A percentile compares a stretch with the other conserved stretches of the same genome.
phyloP scores from a whole-genome alignment of 1,140 invertebrate species.

The Hyposmocoma kahamanoa region DNA sequence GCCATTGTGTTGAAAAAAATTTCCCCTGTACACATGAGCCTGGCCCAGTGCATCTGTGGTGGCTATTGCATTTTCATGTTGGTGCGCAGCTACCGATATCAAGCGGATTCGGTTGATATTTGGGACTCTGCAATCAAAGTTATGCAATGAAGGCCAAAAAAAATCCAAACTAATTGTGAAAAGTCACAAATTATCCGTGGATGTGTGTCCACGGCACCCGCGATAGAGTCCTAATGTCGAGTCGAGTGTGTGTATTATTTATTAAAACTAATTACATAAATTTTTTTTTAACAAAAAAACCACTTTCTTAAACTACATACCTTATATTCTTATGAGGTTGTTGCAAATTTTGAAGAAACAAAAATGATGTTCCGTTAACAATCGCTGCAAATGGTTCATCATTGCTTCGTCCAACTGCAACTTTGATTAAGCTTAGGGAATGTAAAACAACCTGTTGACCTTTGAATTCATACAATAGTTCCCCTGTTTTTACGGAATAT shows the following conservation, averaged over 20 bases:
- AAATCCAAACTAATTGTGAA: too few species aligned
- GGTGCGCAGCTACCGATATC: slow-evolving; percentile 44
- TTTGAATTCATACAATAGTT: slow-evolving; percentile 35
- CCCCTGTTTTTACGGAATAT: slow-evolving; percentile 44
- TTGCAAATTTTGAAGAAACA: slow-evolving; percentile 48
- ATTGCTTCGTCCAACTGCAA: slow-evolving; percentile 48
- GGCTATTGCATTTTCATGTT: slow-evolving; percentile 36
- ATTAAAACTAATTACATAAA: too few species aligned
- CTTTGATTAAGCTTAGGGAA: slow-evolving; percentile 20
- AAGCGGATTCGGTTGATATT: slow-evolving; percentile 45
- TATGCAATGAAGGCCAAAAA: too few species aligned
- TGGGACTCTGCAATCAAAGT: slow-evolving; percentile 33
- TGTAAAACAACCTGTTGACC: too few species aligned
- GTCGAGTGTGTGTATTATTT: too few species aligned
- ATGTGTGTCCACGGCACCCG: too few species aligned
- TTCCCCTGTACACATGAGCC: slow-evolving; percentile 41
- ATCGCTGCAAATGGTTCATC: slow-evolving; percentile 54
- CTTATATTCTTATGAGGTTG: slow-evolving; percentile 38
- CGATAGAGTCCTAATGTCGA: too few species aligned
- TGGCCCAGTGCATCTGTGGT: slow-evolving; percentile 56
- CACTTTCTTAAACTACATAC: too few species aligned
- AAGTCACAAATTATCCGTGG: too few species aligned
- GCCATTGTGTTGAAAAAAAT: slow-evolving; percentile 36
- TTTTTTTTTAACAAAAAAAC: too few species aligned
- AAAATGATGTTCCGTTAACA: slow-evolving; percentile 45